Percentiles rank a stretch among this genome's conserved stretches.
Evolutionary conservation across 1,140 invertebrate species (phyloP).

Genomic region (Drosophila baimaii): DNA sequence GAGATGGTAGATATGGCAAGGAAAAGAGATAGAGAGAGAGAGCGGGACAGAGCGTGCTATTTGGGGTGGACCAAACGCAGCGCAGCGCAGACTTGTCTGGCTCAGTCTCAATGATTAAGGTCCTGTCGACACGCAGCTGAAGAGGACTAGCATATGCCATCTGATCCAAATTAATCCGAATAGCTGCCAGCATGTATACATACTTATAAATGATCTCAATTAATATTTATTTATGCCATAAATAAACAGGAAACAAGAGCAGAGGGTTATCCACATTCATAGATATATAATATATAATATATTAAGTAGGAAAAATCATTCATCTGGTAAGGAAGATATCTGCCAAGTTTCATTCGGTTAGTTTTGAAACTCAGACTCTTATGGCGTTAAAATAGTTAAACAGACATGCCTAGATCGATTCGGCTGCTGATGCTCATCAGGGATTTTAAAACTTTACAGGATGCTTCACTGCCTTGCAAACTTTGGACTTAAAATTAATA

Average conservation of each 20-base stretch:
- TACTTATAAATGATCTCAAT: background rate
- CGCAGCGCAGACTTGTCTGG: slow-evolving; percentile 49
- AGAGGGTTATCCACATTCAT: no score
- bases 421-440: no score
- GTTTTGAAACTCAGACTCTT: no score
- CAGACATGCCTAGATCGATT: no score
- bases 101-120: slow-evolving; percentile 65
- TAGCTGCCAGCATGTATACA: background rate
- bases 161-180: slow-evolving; percentile 45
- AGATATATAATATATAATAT: background rate
- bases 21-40: background rate
- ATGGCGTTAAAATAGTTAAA: no score
- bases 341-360: no score
- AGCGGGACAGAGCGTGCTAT: background rate
- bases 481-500: no score
- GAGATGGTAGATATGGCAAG: slow-evolving; percentile 1
- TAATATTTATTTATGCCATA: background rate
- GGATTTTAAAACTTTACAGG: no score
- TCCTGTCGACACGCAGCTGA: slow-evolving; percentile 69
- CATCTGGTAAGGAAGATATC: no score
- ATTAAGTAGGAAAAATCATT: no score
- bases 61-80: slow-evolving; percentile 8
- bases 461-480: no score
- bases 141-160: slow-evolving; percentile 32
- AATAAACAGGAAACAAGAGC: background rate